Evolutionary conservation across 2,888 invertebrate species (phyloP).

Genomic region (Arrhopalites spinosus): DNA sequence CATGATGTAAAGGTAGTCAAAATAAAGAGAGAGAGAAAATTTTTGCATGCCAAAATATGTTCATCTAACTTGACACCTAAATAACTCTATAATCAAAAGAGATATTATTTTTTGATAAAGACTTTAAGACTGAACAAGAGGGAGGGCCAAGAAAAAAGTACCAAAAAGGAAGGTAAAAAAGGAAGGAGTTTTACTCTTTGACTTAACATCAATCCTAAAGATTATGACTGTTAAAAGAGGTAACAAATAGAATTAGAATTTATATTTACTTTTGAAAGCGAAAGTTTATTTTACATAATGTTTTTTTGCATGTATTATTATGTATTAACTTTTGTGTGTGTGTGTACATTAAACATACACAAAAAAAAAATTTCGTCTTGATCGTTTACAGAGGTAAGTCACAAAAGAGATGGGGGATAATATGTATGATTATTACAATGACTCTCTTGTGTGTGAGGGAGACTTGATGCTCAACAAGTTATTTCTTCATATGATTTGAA

Average conservation of each 20-base stretch:
- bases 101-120: conserved; percentile 2
- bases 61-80: not conserved
- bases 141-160: not conserved
- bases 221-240: not conserved
- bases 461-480: too few relatives aligned
- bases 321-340: not conserved
- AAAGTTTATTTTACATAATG: conserved; percentile 35
- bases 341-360: too few relatives aligned
- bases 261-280: conserved; percentile 42
- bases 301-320: not conserved
- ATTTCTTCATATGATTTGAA: too few relatives aligned
- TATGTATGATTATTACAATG: too few relatives aligned
- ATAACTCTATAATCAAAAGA: not conserved
- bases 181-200: not conserved
- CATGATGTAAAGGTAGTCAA: too few relatives aligned
- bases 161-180: not conserved
- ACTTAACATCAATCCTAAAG: too few relatives aligned
- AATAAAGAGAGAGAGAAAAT: not conserved
- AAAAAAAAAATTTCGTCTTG: too few relatives aligned
- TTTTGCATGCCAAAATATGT: not conserved
- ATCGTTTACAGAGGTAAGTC: too few relatives aligned
- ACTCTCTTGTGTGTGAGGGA: too few relatives aligned
- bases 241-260: conserved; percentile 21
- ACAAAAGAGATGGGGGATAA: too few relatives aligned
- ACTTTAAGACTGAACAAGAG: not conserved